Evolutionary conservation across 2,888 invertebrate genomes (phyloP), one percentile per base, ranked within the genome.

Genomic region (Carterocephalus palaemon): DNA sequence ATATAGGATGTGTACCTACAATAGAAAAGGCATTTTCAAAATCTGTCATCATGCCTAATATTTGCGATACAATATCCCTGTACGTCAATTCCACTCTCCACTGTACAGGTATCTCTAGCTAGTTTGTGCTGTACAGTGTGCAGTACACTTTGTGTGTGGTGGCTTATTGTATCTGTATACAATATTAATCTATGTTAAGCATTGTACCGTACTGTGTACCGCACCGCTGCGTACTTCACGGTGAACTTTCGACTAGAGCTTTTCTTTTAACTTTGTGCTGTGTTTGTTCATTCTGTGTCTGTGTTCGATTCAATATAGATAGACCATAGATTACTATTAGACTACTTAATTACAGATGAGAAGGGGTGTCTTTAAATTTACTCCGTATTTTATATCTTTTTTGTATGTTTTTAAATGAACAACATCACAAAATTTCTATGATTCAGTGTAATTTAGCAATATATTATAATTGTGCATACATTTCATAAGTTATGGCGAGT

Each of bases 401-500:
- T 52, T 45, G 43, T 54, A 57, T 39, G 58, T 59, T 70, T 60
- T 66, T 76, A 71, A 80, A 70, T 71, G 54, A 82, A 76, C 57
- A 54, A 71, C 51, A 43, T 49, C 53, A 34, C 69, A 65, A 57
- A 72, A 80, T 74, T 64, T 52, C 66, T 61, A 47, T 53, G 60
- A 56, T 49, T 29, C 46, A 51, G 56, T 55, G 51, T 50, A 62
- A 60, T 41, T 52, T 51, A 53, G 53, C 57, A 64, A 58, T 59
- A 59, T 49, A 46, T 51, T 53, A 52, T 49, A 52, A 53, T 34
- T 52, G 69, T 73, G 71, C 57, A 8, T 56, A 53, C 54, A 56
- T 55, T 56, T 57, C 54, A 52, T 52, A 50, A 71, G 70, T 64
- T 70, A 84, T 82, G 81, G 71, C 70, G 52, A 64, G 75, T 78